Evolutionary conservation across 2,113 vertebrate species (phyloP).

Genomic region (Pelecanoides urinatrix): DNA sequence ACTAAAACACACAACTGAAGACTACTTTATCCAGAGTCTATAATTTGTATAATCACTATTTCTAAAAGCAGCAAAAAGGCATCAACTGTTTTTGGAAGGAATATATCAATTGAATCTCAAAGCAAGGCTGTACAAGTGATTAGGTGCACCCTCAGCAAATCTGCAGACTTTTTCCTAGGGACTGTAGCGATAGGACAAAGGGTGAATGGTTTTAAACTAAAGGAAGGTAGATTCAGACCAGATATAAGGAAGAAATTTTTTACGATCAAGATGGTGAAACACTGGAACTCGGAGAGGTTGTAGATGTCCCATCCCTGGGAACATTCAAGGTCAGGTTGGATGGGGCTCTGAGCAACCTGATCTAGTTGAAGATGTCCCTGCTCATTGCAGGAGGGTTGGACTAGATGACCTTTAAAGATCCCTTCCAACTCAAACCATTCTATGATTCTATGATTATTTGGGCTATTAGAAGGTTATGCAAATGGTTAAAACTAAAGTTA

Average conservation of each 20-base stretch:
- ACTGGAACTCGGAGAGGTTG: too few relatives aligned
- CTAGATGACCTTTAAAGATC: background rate
- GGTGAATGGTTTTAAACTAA: too few relatives aligned
- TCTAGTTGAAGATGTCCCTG: background rate
- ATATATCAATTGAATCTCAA: background rate
- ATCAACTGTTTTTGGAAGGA: background rate
- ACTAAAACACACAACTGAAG: background rate
- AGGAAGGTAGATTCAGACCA: too few relatives aligned
- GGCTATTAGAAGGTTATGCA: background rate
- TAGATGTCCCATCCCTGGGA: too few relatives aligned
- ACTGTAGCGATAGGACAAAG: too few relatives aligned
- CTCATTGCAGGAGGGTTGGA: fast-evolving
- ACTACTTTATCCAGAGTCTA: background rate
- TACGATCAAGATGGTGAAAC: too few relatives aligned
- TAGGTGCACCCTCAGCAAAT: background rate
- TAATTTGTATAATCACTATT: background rate
- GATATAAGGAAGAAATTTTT: too few relatives aligned
- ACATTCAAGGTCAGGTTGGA: too few relatives aligned
- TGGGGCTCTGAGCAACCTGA: background rate
- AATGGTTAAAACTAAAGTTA: background rate
- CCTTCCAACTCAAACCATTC: background rate
- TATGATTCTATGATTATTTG: background rate
- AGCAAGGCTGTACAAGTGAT: background rate
- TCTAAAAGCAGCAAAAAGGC: background rate
- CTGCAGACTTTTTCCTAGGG: too few relatives aligned